Base-by-base conservation (phyloP, 2,797 vertebrate species). In the Scarus forsteni region DNA sequence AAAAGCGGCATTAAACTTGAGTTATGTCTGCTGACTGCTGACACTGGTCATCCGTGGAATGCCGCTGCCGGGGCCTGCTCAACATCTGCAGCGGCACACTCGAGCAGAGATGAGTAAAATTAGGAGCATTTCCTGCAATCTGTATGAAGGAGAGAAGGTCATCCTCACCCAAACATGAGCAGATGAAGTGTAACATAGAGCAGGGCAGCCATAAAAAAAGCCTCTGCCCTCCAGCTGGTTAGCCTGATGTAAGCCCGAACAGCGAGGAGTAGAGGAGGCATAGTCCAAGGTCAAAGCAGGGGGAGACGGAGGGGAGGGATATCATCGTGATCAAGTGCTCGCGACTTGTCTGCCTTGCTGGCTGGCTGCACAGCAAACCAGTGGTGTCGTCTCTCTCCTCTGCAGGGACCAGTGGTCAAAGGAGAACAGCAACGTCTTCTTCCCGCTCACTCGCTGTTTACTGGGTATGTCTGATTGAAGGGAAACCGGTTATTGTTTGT, bases 101-200 rank as follows among this genome's bases (percentile, higher is more conserved):
- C 66, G 70, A 71, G 72, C 79, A 77, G 73, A 72, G 75, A 83
- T 54, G 71, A 84, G 87, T 70, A 81, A 84, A 91, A 92, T 90
- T 77, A 84, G 59, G 88, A 89, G 86, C 73, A 85, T 92, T 91
- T 92, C 85, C 87, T 87, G 88, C 75, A 75, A 88, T 88, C 74
- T 72, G 64, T 48, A 68, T 79, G 49, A 64, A 79, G 75, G 66
- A 83, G 76, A 79, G 77, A 81, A 73, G 85, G 83, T 88, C 82
- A 82, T 66, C 74, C 66, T 84, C 87, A 75, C 70, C 66, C 55
- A 56, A 78, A 90, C 74, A 84, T 38, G 66, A 80, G 73, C 75
- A 77, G 77, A 85, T 84, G 75, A 87, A 81, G 81, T 77, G 81
- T 77, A 85, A 89, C 85, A 82, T 38, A 73, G 81, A 84, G 59